A percentile compares a stretch with the other conserved stretches of the same genome.
These are phyloP conservation scores for Tor tambroides DNA, from an alignment of 2,113 vertebrate genomes.

Conservation along the genomic window DNA sequence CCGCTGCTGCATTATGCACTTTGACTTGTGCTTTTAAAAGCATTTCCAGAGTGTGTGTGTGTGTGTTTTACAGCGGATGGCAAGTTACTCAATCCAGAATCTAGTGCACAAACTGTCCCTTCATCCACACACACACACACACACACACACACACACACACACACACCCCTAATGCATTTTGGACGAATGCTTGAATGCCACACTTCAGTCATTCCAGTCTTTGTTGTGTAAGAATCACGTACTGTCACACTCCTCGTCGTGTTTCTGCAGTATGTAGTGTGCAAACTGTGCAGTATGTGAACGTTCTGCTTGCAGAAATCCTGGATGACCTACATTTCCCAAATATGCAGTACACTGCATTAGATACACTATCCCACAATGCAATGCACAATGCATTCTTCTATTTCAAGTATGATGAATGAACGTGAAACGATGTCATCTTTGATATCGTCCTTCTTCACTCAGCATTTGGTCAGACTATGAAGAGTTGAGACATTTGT, in stretches of 20 bases:
- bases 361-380: neutral
- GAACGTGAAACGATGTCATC: neutral
- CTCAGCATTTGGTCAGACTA: neutral
- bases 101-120: neutral
- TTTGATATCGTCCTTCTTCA: neutral
- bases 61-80: conserved; percentile 6
- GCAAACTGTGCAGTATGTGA: neutral
- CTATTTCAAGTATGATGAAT: neutral
- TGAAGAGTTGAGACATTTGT: neutral
- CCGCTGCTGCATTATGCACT: neutral
- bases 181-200: neutral
- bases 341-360: neutral
- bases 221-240: neutral
- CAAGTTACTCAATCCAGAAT: neutral
- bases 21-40: neutral
- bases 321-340: conserved; percentile 1
- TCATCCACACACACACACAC: rapidly evolving
- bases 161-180: neutral
- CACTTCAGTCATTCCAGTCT: neutral
- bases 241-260: neutral
- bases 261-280: neutral
- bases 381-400: neutral
- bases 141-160: neutral
- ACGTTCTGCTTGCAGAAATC: neutral
- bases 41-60: neutral